Base-by-base conservation (phyloP, 2,113 vertebrate species). In the Psilopogon haemacephalus region DNA sequence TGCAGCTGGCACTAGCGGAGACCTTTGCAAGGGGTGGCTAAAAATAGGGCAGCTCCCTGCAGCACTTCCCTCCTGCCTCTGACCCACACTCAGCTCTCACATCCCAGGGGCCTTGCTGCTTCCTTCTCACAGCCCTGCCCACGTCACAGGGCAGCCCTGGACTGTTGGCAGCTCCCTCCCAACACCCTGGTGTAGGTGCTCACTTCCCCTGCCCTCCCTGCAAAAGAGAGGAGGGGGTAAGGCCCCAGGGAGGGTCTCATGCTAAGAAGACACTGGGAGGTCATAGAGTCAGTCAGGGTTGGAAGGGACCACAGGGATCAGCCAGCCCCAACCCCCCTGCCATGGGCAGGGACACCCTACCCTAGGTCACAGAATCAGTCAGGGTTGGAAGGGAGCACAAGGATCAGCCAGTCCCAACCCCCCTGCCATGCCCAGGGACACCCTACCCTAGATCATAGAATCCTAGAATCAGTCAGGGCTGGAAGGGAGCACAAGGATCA, bases 21-120 rank as follows among this genome's bases (percentile, higher is more conserved):
- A 89, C 94, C 94, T n/a, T n/a, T 94, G 91, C 95, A 93, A 93
- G 88, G 71, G 71, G 79, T 14, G 27, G 69, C 91, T 96, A 96
- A 96, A 96, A 96, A 94, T 96, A 96, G 94, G 72, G 38, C 69
- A 91, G 63, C 75, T 84, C 90, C 54, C 60, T 82, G 68, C 80
- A 85, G 78, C 52, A 38, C 87, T 95, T 96, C 96, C 84, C 84
- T 88, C 89, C 94, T 91, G 89, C 87, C 75, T 93, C 83, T 73
- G 82, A 92, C 78, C 95, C 50, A 8, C 72, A 59, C 38, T 15
- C 78, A 73, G 89, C 91, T 94, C 92, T 94, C 68, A 60, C 78
- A 44, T 94, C 91, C 82, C 89, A 64, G 35, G 0, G 0, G 82
- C 79, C 82, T 56, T 6, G 4, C 64, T 11, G 21, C 87, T 93